Evolutionary conservation across 2,113 vertebrate genomes (phyloP), one percentile per base, ranked within the genome.

Genomic region (Dolichotis patagonum): DNA sequence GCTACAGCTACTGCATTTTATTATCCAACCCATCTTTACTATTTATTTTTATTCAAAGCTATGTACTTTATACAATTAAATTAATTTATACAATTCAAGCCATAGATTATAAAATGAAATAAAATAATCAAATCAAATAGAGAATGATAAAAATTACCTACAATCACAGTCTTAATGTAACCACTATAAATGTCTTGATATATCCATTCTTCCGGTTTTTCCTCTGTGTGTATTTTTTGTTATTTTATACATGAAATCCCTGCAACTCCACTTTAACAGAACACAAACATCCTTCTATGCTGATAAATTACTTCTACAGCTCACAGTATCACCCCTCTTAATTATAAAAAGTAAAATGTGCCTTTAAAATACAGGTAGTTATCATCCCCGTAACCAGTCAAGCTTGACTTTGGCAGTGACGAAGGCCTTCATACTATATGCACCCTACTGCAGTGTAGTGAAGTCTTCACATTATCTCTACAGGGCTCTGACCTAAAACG

Each of bases 121-220:
- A 90, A 94, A 97, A 88, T 30, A 93, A 78, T 35, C 4, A 81
- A 89, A 92, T 73, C 13, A 95, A 92, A 67, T 83, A 60, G 14
- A 73, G 22, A 85, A 96, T 58, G 87, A 62, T 77, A 46, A 91
- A 94, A 91, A 83, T 91, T 16, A 86, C 20, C 10, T 10, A 14
- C 35, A 90, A 85, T 82, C 38, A 69, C 30, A 71, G 77, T 38
- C 35, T 78, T 85, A 46, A 67, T 10, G 8, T 49, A 89, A 91
- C 4, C 26, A 83, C 49, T 46, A 0, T 80, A 67, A 94, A 69
- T 88, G 13, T 35, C 52, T 92, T 94, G 46, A 46, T 28, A 75
- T 43, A 54, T 22, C 43, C 17, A 22, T 54, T 28, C 52, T 84
- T 84, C 89, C 26, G 91, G 41, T n/a, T 3, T 11, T 78, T 96